A percentile compares a stretch with the other conserved stretches of the same genome.
Conservation (phyloP, 2,113 vertebrate species). For the Pomatorhinus ruficollis region DNA sequence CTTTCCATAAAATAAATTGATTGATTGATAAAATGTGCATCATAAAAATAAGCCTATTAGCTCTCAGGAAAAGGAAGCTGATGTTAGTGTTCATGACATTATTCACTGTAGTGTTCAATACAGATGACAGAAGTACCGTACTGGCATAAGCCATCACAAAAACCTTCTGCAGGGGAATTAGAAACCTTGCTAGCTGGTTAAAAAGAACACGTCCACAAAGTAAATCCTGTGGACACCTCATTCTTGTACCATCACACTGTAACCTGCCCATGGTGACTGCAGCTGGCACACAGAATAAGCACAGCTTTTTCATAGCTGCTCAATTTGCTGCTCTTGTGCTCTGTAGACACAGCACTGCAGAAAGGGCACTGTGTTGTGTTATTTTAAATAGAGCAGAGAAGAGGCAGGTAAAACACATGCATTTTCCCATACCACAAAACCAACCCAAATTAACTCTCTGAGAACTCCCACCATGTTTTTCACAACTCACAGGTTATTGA, state of each 20-base stretch:
- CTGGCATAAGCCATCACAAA: neutral
- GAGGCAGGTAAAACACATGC: neutral
- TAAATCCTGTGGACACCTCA: neutral
- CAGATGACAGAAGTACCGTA: neutral
- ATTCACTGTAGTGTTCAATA: neutral
- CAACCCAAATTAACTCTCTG: neutral
- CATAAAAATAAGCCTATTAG: constrained; percentile 1
- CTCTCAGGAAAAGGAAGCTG: neutral
- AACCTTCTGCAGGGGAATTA: neutral
- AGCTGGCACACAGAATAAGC: neutral
- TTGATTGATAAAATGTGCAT: constrained; percentile 22
- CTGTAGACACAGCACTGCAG: neutral
- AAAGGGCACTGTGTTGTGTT: neutral
- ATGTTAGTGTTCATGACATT: neutral
- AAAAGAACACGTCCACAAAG: neutral
- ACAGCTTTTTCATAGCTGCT: neutral
- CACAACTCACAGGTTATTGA: neutral
- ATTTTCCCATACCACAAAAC: neutral
- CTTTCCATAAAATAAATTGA: constrained; percentile 32
- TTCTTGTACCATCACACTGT: neutral
- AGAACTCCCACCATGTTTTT: neutral
- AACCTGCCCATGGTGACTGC: neutral
- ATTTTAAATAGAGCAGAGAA: neutral
- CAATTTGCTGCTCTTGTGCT: neutral
- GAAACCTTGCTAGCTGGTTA: neutral